A percentile compares a stretch with the other conserved stretches of the same genome.
Evolutionary conservation across 2,888 invertebrate genomes (phyloP).

Genomic region (Drosophila mettleri): DNA sequence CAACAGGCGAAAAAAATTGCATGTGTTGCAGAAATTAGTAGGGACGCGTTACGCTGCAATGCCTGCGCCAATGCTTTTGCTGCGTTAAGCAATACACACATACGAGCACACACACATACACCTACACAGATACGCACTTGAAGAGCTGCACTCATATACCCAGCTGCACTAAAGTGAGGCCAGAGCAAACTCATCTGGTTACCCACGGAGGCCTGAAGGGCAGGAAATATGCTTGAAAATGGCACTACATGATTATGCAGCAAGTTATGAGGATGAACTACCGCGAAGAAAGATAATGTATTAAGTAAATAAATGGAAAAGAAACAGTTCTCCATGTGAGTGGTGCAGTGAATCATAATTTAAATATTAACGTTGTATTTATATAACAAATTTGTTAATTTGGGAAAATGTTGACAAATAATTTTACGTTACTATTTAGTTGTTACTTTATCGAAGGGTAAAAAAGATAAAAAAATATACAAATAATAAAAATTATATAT

Average conservation of each 20-base stretch:
- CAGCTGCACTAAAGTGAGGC: conserved; percentile 15
- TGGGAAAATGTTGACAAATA: too few relatives aligned
- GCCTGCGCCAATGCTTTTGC: conserved; percentile 65
- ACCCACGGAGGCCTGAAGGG: background rate
- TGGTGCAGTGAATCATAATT: too few relatives aligned
- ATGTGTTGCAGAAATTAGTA: conserved; percentile 76
- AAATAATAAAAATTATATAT: too few relatives aligned
- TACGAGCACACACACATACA: conserved; percentile 25
- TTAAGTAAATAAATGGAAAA: background rate
- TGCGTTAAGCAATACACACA: conserved; percentile 79
- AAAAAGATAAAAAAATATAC: too few relatives aligned
- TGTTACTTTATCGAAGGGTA: too few relatives aligned
- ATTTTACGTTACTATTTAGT: too few relatives aligned
- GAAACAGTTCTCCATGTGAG: background rate
- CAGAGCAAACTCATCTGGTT: background rate
- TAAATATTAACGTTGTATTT: too few relatives aligned
- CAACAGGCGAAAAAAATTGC: conserved; percentile 60
- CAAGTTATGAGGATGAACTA: background rate
- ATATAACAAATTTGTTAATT: too few relatives aligned
- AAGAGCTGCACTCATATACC: conserved; percentile 1
- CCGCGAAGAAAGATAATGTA: background rate
- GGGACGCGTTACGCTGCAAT: conserved; percentile 54
- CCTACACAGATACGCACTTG: conserved; percentile 6
- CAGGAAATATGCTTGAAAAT: conserved; percentile 19
- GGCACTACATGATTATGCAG: background rate